Conservation (phyloP, 2,797 vertebrate species). For the Acanthurus tractus region DNA sequence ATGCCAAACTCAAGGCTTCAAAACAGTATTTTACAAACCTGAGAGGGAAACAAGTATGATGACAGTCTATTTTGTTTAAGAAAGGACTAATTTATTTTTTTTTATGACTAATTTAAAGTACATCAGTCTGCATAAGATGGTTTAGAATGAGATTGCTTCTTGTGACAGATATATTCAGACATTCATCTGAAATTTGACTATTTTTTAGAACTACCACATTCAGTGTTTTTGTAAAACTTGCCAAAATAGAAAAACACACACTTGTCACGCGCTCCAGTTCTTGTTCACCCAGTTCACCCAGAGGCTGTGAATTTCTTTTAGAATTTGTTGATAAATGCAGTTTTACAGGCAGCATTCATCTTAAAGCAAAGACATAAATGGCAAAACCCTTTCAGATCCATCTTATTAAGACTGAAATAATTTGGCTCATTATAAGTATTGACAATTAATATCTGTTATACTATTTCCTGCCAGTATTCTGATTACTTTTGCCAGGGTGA, state of each 20-base stretch:
- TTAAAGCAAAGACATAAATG: not conserved
- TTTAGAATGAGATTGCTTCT: no score
- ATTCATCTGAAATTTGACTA: no score
- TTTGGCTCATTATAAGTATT: not conserved
- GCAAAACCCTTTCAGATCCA: not conserved
- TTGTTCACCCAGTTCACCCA: not conserved
- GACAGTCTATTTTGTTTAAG: no score
- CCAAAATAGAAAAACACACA: not conserved
- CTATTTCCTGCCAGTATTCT: conserved; percentile 17
- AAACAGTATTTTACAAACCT: no score
- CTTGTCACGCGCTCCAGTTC: not conserved
- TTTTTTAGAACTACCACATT: no score
- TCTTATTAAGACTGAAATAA: not conserved
- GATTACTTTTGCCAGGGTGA: conserved; percentile 1
- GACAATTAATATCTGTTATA: not conserved
- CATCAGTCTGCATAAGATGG: no score
- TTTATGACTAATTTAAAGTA: no score
- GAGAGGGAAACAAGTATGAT: no score
- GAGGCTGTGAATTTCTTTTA: not conserved
- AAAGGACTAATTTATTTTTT: no score
- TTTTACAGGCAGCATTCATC: conserved; percentile 1
- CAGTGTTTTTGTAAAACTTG: no score
- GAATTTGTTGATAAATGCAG: not conserved
- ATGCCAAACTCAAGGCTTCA: no score
- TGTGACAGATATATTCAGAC: no score